Evolutionary conservation across 2,888 invertebrate species (phyloP).

Genomic region (Clostera curtula): DNA sequence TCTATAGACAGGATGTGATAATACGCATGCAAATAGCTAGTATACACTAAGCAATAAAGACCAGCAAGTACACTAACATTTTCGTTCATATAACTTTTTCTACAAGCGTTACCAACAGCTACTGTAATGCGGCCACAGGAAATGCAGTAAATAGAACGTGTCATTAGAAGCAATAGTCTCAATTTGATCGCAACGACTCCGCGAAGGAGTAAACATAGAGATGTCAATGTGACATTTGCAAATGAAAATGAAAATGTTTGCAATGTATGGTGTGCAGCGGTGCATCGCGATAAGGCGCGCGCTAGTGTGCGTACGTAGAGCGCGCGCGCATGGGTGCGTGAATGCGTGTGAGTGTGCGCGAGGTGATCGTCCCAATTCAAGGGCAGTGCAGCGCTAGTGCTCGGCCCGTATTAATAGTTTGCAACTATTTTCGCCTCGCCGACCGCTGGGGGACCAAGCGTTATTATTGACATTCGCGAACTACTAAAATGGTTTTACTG

Average conservation of each 20-base stretch:
- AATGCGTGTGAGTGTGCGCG: slow-evolving; percentile 54
- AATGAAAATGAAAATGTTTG: slow-evolving; percentile 65
- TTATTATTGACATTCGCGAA: slow-evolving; percentile 72
- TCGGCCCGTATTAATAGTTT: slow-evolving; percentile 68
- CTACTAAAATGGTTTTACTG: slow-evolving; percentile 44
- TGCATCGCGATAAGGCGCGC: slow-evolving; percentile 47
- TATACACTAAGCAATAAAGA: slow-evolving; percentile 14
- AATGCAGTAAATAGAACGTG: slow-evolving; percentile 8
- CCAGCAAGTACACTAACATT: slow-evolving; percentile 8
- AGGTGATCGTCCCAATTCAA: slow-evolving; percentile 72
- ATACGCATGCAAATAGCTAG: slow-evolving; percentile 14
- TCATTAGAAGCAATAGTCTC: slow-evolving; percentile 7
- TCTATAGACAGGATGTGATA: slow-evolving; percentile 26
- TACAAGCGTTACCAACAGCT: not conserved
- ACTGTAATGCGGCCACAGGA: slow-evolving; percentile 2
- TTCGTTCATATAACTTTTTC: no score
- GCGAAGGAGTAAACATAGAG: slow-evolving; percentile 31
- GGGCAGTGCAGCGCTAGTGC: slow-evolving; percentile 71
- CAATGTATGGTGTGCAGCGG: slow-evolving; percentile 53
- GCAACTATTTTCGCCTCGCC: slow-evolving; percentile 69
- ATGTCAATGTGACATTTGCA: slow-evolving; percentile 50
- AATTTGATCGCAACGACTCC: slow-evolving; percentile 12
- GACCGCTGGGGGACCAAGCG: slow-evolving; percentile 61
- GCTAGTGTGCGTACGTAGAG: slow-evolving; percentile 26
- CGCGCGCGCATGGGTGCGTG: slow-evolving; percentile 22